Evolutionary conservation across 30 jellyfish, hydroid and myxozoan genomes (phyloP), one percentile per base, ranked within the genome.

Genomic region (Rhopilema esculentum): DNA sequence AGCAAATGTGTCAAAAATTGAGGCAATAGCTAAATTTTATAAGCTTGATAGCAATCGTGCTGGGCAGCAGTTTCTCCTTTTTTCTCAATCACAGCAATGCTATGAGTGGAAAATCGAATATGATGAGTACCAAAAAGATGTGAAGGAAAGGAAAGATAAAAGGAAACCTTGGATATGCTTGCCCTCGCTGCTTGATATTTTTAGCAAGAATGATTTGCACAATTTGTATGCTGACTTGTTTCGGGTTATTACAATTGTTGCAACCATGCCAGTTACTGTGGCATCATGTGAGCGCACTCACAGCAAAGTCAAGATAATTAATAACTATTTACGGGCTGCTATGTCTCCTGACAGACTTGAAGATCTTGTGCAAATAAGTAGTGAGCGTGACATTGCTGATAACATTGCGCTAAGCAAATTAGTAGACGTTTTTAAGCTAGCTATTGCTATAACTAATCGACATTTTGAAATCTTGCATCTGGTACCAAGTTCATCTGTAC

Each of bases 281-380:
- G 88, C 88, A 51, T 78, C 88, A 27, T 78, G 83, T 57, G 84
- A 78, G 82, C 88, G 88, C 27, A 31, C 64, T 18, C 83, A 51
- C 83, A 78, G 83, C 57, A 78, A 78, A 78, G 83, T 78, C 23
- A 78, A 78, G 61, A 57, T 51, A 50, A 78, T 78, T 24, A 33
- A 75, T 27, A 78, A 62, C 62, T 57, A 78, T 61, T 78, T 78
- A 52, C n/a, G 83, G 67, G 88, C 88, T 25, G 80, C 81, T 49
- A 78, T 78, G 88, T 78, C 81, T 29, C 82, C 62, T 62, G 88
- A 78, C 64, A 51, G 88, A 29, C 88, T 78, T 78, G 88, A 78
- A 49, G 53, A 78, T 61, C 88, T 78, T 30, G 88, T 61, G 33
- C 80, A 78, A 61, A 78, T 78, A 21, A 78, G 88, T 61, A 78